Conservation (phyloP, 2,888 invertebrate genomes). For the Oscheius sp. region DNA sequence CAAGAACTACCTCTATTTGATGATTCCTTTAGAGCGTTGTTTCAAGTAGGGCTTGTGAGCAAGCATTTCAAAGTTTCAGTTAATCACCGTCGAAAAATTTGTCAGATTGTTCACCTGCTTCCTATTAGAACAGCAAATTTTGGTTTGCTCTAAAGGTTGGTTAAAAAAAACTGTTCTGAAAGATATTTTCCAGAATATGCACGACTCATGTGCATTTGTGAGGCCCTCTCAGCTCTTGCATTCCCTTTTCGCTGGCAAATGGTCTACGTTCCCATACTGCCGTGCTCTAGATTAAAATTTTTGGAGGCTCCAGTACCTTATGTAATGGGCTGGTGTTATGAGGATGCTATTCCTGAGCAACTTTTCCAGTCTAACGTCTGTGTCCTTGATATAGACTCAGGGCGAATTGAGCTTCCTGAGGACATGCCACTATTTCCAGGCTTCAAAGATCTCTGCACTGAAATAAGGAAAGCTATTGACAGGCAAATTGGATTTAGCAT, state of each 20-base stretch:
- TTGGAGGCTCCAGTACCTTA: slow-evolving; percentile 95
- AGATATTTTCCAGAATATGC: slow-evolving; percentile 73
- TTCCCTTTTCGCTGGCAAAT: slow-evolving; percentile 98
- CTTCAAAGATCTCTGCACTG: slow-evolving; percentile 72
- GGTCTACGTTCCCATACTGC: slow-evolving; percentile 97
- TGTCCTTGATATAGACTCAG: slow-evolving; percentile 93
- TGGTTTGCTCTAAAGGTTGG: slow-evolving; percentile 88
- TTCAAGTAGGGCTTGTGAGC: slow-evolving; percentile 72
- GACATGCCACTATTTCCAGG: slow-evolving; percentile 93
- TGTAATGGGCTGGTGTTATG: slow-evolving; percentile 86
- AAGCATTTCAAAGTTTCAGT: slow-evolving; percentile 71
- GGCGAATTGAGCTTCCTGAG: slow-evolving; percentile 90
- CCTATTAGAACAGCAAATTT: slow-evolving; percentile 92
- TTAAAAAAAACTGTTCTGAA: not conserved
- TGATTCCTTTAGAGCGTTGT: slow-evolving; percentile 87
- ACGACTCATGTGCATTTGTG: slow-evolving; percentile 93
- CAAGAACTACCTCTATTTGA: slow-evolving; percentile 92
- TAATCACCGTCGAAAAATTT: slow-evolving; percentile 89
- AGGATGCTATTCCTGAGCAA: slow-evolving; percentile 64
- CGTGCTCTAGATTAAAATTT: slow-evolving; percentile 84
- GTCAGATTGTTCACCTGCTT: slow-evolving; percentile 93
- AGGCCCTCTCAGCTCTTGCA: slow-evolving; percentile 86
- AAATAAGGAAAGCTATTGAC: slow-evolving; percentile 52
- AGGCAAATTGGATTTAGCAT: slow-evolving; percentile 24
- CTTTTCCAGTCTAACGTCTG: slow-evolving; percentile 82